Base-by-base conservation (phyloP, 2,113 vertebrate species). In the Urocolius indicus region DNA sequence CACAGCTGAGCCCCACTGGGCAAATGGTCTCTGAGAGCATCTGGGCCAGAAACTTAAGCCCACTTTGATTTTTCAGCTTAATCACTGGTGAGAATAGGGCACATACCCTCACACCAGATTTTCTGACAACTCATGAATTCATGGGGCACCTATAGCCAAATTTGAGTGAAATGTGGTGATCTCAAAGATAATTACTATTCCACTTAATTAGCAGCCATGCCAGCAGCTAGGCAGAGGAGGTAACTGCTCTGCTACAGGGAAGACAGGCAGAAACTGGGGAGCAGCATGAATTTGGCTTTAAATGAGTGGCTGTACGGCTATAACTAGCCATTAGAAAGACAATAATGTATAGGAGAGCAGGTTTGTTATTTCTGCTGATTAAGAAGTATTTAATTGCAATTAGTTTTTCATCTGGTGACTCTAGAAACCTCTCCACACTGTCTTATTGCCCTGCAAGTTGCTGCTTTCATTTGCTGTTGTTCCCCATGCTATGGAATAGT, bases 401-500 rank as follows among this genome's bases (percentile, higher is more conserved):
- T 54, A 41, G 59, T 21, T 71, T 76, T 85, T 71, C 11, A 24
- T 75, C 36, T 32, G 22, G 24, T 13, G 22, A 55, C 21, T 58
- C 0, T 1, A 34, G 77, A 87, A 58, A 15, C 4, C 18, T 77
- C 26, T 66, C 29, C 45, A 6, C 4, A 16, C 32, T 13, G 52
- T 52, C 71, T n/a, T 41, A 23, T 12, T 14, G 38, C 4, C 16
- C 29, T 41, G 18, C 0, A 6, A 59, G 36, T 5, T 38, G 46
- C 30, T 82, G 51, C 58, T 66, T 34, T 46, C 3, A 0, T 59
- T 46, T 79, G 67, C 16, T 1, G 2, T 48, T 1, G 3, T 10
- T 45, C 23, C 58, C 17, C 1, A 1, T 24, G 22, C 55, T 49
- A 10, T 1, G 0, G 19, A 57, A 27, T 22, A n/a, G 34, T 32